Evolutionary conservation across 2,888 invertebrate species (phyloP).

Genomic region (Ophion costatus): DNA sequence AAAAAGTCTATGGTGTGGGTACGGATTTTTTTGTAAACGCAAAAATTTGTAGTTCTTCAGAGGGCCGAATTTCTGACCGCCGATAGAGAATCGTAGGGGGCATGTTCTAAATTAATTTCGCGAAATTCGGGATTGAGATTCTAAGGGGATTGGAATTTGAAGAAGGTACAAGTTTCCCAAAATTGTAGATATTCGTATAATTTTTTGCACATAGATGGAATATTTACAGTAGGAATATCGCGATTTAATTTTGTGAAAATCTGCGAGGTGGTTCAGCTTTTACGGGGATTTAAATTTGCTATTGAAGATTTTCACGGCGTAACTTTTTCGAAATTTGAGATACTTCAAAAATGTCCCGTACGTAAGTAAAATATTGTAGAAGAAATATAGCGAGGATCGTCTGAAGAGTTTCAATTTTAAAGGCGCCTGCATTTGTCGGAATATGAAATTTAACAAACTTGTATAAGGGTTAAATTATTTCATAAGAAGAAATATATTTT

Average conservation of each 20-base stretch:
- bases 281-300: neutral
- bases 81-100: too few species aligned
- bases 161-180: neutral
- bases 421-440: neutral
- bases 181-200: neutral
- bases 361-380: neutral
- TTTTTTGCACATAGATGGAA: neutral
- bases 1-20: too few species aligned
- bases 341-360: neutral
- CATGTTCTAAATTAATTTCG: neutral
- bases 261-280: neutral
- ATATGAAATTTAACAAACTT: neutral
- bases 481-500: too few species aligned
- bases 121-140: neutral
- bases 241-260: neutral
- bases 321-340: neutral
- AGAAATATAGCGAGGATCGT: neutral
- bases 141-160: neutral
- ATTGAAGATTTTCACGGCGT: neutral
- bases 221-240: neutral
- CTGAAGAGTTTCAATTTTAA: neutral
- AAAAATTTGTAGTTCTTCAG: too few species aligned
- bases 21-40: too few species aligned
- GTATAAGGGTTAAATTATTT: too few species aligned
- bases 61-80: too few species aligned